Evolutionary conservation across 2,113 vertebrate species (phyloP), one percentile per base, ranked within the genome.

Genomic region (Cololabis saira): DNA sequence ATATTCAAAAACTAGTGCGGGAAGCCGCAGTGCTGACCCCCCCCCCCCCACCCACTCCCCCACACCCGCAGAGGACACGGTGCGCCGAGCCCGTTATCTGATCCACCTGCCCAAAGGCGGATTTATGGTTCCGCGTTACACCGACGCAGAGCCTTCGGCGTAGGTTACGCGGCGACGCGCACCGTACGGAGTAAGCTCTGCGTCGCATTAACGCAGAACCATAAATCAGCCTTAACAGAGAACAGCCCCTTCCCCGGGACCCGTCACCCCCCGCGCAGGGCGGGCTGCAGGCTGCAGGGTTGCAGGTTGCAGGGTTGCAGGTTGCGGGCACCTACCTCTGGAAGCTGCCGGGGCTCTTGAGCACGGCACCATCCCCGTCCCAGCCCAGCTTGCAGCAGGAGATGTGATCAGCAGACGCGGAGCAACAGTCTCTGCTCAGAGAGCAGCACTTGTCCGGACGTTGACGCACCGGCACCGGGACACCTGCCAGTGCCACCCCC

Each of bases 191-290:
- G n/a, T n/a, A n/a, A n/a, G n/a, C n/a, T n/a, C n/a, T n/a, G n/a
- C n/a, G n/a, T n/a, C n/a, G n/a, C n/a, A n/a, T n/a, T n/a, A n/a
- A n/a, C n/a, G n/a, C n/a, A n/a, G n/a, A n/a, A n/a, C n/a, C n/a
- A n/a, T n/a, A n/a, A n/a, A n/a, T n/a, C n/a, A n/a, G n/a, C n/a
- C 64, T 49, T 81, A 78, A 87, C 87, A 59, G 73, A 84, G 84
- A 87, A 80, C 67, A 47, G 0, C 48, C 14, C 41, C 24, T 2
- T 22, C 16, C 13, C 15, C 37, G n/a, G n/a, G n/a, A n/a, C 27
- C 19, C 59, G 47, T 42, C 12, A 24, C 41, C 1, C 19, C 14
- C 18, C 11, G 21, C 22, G n/a, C n/a, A n/a, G n/a, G n/a, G n/a
- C n/a, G n/a, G n/a, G n/a, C n/a, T n/a, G n/a, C n/a, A n/a, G n/a